Evolutionary conservation across 2,113 vertebrate genomes (phyloP), one percentile per base, ranked within the genome.

Genomic region (Dolichotis patagonum): DNA sequence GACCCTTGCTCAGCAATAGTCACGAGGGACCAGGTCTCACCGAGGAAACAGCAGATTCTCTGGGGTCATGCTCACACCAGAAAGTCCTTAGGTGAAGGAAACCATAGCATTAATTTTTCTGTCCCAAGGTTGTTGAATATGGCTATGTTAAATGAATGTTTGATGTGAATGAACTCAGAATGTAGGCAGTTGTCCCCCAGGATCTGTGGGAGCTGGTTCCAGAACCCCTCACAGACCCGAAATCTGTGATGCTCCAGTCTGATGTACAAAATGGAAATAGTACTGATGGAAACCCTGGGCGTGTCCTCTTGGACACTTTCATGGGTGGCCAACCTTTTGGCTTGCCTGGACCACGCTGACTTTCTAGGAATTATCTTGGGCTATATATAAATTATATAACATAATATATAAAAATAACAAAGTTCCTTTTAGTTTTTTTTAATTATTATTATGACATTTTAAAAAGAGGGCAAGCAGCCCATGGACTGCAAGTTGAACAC

Each of bases 121-220:
- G n/a, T 89, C 91, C 58, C 38, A 69, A 60, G 26, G 46, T 75
- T 43, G 7, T 38, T 77, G 63, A 91, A 65, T 43, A 43, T 17
- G 32, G 95, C 8, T 80, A 30, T 58, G 26, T 73, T 89, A 46
- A 89, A 35, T 85, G 75, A 89, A 52, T 0, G 0, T 87, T 84
- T 65, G 49, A 80, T 77, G 7, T n/a, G 69, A 62, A 43, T n/a
- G 32, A 87, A 90, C 80, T 93, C 60, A 28, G 80, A 92, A 54
- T 63, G 24, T 9, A n/a, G 11, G 28, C 6, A 35, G 41, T 30
- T 35, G 3, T 41, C 1, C 28, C 43, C 14, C 4, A 11, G 7
- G 4, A 41, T 86, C 65, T 62, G 10, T 60, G 28, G 35, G 30
- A 32, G 16, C 16, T 81, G 62, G 38, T 60, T 73, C 24, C 14